A percentile compares a stretch with the other conserved stretches of the same genome.
These are phyloP conservation scores for Mormyrops boulengeri DNA, from an alignment of 2,797 vertebrate genomes.

Conservation along the genomic window DNA sequence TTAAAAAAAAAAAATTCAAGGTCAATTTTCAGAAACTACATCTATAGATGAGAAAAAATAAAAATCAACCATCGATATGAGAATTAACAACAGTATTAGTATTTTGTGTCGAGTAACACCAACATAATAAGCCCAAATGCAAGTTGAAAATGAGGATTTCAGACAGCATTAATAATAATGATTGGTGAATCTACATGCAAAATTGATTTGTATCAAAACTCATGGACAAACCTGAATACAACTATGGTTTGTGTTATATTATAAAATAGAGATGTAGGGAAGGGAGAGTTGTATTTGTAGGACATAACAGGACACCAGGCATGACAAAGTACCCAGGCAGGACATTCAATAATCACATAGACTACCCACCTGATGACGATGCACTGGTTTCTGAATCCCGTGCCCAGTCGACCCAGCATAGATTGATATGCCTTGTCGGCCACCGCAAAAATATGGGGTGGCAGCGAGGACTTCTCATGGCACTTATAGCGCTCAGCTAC, in stretches of 20 bases:
- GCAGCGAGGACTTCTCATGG: constrained; percentile 40
- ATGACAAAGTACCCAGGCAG: neutral
- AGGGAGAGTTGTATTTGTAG: neutral
- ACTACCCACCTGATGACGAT: constrained; percentile 61
- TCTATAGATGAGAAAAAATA: neutral
- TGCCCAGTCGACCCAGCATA: constrained; percentile 47
- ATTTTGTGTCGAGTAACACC: neutral
- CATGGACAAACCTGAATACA: neutral
- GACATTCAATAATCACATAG: neutral
- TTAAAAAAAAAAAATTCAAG: neutral
- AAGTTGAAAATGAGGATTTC: neutral
- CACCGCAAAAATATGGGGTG: constrained; percentile 64
- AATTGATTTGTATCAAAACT: neutral
- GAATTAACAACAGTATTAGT: neutral
- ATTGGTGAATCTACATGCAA: neutral
- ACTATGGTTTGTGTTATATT: neutral
- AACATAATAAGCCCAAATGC: neutral
- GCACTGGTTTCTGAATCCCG: constrained; percentile 53
- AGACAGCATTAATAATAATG: neutral
- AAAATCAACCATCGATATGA: neutral
- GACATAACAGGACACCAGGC: neutral
- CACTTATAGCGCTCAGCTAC: constrained; percentile 52
- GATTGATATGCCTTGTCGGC: constrained; percentile 59
- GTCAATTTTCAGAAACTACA: neutral
- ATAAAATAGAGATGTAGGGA: neutral